Conservation (phyloP, 2,888 invertebrate genomes). For the Lasioglossum vierecki region DNA sequence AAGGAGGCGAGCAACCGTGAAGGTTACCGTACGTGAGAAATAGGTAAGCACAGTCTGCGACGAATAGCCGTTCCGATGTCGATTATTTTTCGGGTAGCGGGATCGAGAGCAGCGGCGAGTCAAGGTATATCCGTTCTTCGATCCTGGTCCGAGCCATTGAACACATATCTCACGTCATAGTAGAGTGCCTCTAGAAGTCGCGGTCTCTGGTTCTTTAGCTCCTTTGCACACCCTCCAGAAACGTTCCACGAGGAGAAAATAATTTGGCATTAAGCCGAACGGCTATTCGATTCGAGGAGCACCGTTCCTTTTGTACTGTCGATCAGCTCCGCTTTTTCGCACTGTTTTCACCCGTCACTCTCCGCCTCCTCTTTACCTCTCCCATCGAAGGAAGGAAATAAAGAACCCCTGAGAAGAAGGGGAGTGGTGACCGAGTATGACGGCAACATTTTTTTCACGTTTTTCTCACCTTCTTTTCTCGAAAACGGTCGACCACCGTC, state of each 20-base stretch:
- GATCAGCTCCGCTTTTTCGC: slow-evolving; percentile 66
- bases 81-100: slow-evolving; percentile 59
- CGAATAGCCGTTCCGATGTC: slow-evolving; percentile 46
- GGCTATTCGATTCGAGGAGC: slow-evolving; percentile 63
- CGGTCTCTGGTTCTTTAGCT: slow-evolving; percentile 46
- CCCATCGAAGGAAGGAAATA: slow-evolving; percentile 20
- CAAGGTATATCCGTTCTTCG: slow-evolving; percentile 33
- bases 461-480: neutral
- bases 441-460: slow-evolving; percentile 13
- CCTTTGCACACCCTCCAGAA: slow-evolving; percentile 35
- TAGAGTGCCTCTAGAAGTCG: slow-evolving; percentile 63
- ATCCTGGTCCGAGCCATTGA: slow-evolving; percentile 54
- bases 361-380: neutral
- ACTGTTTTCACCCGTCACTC: slow-evolving; percentile 41
- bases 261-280: slow-evolving; percentile 73
- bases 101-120: slow-evolving; percentile 45
- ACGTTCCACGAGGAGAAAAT: slow-evolving; percentile 65
- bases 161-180: slow-evolving; percentile 63
- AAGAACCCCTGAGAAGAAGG: neutral
- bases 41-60: slow-evolving; percentile 37
- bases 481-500: slow-evolving; percentile 17
- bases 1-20: slow-evolving; percentile 25
- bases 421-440: neutral
- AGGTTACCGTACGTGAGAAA: slow-evolving; percentile 34
- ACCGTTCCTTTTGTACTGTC: slow-evolving; percentile 66